These are phyloP conservation scores for Eupithecia tripunctaria DNA, from an alignment of 2,888 invertebrate species.

Conservation along the genomic window DNA sequence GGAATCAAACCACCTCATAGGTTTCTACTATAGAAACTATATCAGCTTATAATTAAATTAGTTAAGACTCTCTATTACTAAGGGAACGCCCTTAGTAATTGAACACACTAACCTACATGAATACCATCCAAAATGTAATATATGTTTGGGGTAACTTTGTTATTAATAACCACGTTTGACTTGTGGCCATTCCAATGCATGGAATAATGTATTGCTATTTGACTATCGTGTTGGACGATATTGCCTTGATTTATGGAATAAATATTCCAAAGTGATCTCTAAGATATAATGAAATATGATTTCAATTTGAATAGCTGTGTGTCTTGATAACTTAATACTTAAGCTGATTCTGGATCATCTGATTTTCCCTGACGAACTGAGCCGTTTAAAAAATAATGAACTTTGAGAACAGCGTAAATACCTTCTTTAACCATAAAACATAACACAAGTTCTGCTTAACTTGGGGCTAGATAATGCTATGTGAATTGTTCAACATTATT, in stretches of 20 bases:
- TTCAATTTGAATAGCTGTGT: slow-evolving; percentile 9
- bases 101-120: too few species aligned
- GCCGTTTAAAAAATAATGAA: not conserved
- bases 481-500: too few species aligned
- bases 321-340: not conserved
- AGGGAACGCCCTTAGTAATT: not conserved
- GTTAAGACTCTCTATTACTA: too few species aligned
- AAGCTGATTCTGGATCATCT: not conserved
- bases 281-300: slow-evolving; percentile 43
- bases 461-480: too few species aligned
- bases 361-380: not conserved
- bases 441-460: too few species aligned
- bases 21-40: too few species aligned
- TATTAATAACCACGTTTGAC: slow-evolving; percentile 20
- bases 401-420: too few species aligned
- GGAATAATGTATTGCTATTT: slow-evolving; percentile 35
- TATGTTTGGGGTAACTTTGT: not conserved
- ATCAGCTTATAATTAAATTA: too few species aligned
- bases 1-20: too few species aligned
- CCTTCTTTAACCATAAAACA: too few species aligned
- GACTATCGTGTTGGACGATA: slow-evolving; percentile 32
- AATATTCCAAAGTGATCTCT: slow-evolving; percentile 42
- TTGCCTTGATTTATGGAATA: slow-evolving; percentile 32
- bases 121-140: not conserved
- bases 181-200: slow-evolving; percentile 35